Evolutionary conservation across 2,797 vertebrate species (phyloP).

Genomic region (Paedocypris micromegethes): DNA sequence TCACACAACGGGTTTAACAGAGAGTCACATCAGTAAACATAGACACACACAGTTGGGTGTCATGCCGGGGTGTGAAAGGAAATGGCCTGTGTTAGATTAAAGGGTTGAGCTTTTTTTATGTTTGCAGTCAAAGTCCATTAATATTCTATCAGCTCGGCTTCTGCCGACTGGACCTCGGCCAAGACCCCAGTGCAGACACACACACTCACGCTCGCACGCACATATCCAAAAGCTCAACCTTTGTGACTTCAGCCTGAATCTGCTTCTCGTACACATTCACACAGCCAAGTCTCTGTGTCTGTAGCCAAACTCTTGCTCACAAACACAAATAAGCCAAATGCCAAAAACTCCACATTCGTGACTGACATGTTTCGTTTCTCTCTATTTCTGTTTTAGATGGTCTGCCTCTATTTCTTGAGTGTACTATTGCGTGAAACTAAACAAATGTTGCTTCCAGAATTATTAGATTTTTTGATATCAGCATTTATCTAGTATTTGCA

Average conservation of each 20-base stretch:
- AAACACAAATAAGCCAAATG: constrained; percentile 32
- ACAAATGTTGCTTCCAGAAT: no score
- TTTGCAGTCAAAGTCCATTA: constrained; percentile 71
- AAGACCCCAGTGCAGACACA: constrained; percentile 20
- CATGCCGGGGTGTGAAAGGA: constrained; percentile 61
- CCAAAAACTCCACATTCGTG: constrained; percentile 28
- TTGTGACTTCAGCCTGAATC: constrained; percentile 30
- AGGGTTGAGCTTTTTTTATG: constrained; percentile 61
- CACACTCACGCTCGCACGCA: constrained; percentile 17
- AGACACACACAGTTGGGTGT: constrained; percentile 49
- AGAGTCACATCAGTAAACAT: constrained; percentile 40
- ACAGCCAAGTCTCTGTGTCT: constrained; percentile 29
- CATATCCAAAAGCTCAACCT: constrained; percentile 33
- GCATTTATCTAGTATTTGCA: no score
- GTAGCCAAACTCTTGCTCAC: constrained; percentile 27
- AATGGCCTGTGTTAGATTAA: constrained; percentile 68
- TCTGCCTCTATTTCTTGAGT: no score
- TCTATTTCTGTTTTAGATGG: constrained; percentile 10
- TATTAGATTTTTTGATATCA: no score
- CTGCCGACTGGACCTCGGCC: constrained; percentile 53
- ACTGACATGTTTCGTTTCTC: neutral
- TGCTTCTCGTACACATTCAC: constrained; percentile 30
- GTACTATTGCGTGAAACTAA: no score
- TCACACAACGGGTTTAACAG: constrained; percentile 35
- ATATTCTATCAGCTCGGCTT: constrained; percentile 67